Base-by-base conservation (phyloP, 2,113 vertebrate genomes). In the Dasyornis broadbenti region DNA sequence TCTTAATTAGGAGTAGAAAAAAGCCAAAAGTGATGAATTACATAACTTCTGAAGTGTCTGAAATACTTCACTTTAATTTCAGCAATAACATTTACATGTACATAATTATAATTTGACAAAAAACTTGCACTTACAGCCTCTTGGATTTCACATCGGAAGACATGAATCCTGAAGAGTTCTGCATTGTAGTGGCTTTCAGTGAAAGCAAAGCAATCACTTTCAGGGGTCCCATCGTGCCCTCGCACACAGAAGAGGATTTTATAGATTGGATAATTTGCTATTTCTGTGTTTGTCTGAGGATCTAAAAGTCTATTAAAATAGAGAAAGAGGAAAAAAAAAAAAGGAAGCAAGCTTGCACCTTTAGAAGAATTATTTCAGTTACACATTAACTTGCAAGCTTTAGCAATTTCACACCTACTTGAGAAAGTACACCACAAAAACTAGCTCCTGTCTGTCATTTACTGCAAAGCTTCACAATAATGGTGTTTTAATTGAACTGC, bases 201-300 rank as follows among this genome's bases (percentile, higher is more conserved):
- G 97, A 99, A 99, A 94, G 99, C 99, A 92, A 99, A 99, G 97
- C 99, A 99, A 98, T 99, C 99, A 7, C 99, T 99, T 97, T 99
- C 99, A 14, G 98, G 98, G 61, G 99, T 99, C 44, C 99, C 98
- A 50, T 99, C 99, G 26, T 99, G 99, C 44, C 99, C 99, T 86
- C 99, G 97, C 69, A 99, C 99, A 92, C 99, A 99, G 97, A 99
- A 99, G 81, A 99, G 98, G 92, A 99, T 99, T 98, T 99, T 99
- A 96, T 99, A 99, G 96, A 99, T 99, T 28, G 99, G 99, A 83
- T 99, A 99, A 97, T 99, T 99, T 96, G 99, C 98, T 81, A 99
- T 99, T 98, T 99, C 99, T 31, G 98, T 98, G 89, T 98, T 99
- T 42, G 98, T 98, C 85, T 99, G 98, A 94, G 99, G 99, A 93